Conservation (phyloP, 2,888 invertebrate genomes). For the Microctonus aethiopoides region DNA sequence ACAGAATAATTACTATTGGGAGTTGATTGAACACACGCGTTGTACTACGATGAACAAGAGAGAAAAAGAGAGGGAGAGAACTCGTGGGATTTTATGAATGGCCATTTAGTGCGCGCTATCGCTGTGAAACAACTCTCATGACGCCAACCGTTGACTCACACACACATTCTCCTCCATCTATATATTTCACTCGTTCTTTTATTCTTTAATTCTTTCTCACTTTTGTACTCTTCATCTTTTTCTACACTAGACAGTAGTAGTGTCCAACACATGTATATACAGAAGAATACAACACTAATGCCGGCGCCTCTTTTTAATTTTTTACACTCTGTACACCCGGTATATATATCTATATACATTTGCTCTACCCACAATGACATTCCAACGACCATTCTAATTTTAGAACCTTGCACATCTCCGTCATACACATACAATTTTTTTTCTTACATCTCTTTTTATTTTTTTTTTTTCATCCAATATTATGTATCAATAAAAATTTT, state of each 20-base stretch:
- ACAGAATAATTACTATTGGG: neutral
- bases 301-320: slow-evolving; percentile 13
- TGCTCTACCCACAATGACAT: slow-evolving; percentile 37
- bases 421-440: slow-evolving; percentile 32
- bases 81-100: slow-evolving; percentile 23
- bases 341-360: slow-evolving; percentile 4
- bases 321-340: slow-evolving; percentile 19
- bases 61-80: too few relatives aligned
- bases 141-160: neutral
- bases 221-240: neutral
- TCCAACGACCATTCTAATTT: slow-evolving; percentile 62
- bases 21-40: slow-evolving; percentile 1
- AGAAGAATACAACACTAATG: neutral
- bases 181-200: neutral
- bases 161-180: neutral
- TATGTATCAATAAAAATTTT: too few relatives aligned
- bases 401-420: slow-evolving; percentile 48
- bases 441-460: slow-evolving; percentile 19
- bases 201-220: neutral
- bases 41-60: too few relatives aligned
- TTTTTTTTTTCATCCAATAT: neutral
- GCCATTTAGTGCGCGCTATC: slow-evolving; percentile 7
- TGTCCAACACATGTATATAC: neutral
- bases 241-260: neutral
- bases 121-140: slow-evolving; percentile 8